Conservation (phyloP, 2,888 invertebrate species). For the Plemyria rubiginata region DNA sequence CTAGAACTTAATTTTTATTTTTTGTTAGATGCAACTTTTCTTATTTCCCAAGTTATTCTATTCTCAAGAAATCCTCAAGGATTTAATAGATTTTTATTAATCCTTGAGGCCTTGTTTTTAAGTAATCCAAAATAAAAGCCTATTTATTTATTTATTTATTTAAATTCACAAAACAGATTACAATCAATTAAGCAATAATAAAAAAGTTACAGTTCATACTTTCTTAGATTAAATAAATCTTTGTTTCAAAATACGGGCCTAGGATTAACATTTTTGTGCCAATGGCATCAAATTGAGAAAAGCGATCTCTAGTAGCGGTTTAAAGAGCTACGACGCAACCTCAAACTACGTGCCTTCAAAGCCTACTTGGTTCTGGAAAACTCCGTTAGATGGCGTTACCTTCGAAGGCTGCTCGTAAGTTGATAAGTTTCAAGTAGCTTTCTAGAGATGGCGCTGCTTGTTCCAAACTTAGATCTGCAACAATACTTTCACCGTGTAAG, state of each 20-base stretch:
- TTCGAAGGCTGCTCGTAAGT: constrained; percentile 46
- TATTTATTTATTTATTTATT: too few species aligned
- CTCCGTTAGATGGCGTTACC: constrained; percentile 71
- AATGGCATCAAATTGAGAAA: constrained; percentile 29
- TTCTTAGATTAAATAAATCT: too few species aligned
- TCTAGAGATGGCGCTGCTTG: constrained; percentile 68
- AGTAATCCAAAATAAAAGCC: too few species aligned
- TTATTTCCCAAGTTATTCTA: too few species aligned
- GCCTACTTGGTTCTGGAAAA: constrained; percentile 69
- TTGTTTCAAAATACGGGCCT: neutral
- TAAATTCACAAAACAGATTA: too few species aligned
- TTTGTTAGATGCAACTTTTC: too few species aligned
- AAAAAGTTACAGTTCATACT: too few species aligned
- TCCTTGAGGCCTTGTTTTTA: too few species aligned
- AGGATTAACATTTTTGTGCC: neutral
- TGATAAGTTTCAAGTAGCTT: constrained; percentile 47
- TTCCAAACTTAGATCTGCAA: constrained; percentile 11
- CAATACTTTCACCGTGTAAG: neutral
- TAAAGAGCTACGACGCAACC: constrained; percentile 50
- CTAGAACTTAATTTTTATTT: too few species aligned
- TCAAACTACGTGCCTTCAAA: constrained; percentile 45
- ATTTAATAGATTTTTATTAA: too few species aligned
- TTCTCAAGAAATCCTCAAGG: too few species aligned
- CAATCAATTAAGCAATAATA: too few species aligned
- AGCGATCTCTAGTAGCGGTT: constrained; percentile 72